phyloP scores from a whole-genome alignment of 2,888 invertebrate species.

The Acronicta alni region DNA sequence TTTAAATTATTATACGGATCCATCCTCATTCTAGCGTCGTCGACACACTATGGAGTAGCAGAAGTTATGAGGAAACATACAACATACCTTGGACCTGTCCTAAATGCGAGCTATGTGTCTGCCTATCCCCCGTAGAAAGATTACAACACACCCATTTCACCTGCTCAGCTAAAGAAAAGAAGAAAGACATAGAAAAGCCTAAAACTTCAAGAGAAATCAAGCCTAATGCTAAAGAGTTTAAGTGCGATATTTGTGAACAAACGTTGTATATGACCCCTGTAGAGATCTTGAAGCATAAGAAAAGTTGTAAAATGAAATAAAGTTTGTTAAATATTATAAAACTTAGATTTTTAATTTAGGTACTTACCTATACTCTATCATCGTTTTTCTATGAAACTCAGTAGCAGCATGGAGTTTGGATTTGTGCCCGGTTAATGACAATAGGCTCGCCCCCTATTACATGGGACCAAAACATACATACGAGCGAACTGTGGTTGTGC shows the following conservation, averaged over 20 bases:
- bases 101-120: slow-evolving; percentile 90
- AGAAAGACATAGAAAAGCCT: slow-evolving; percentile 69
- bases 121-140: slow-evolving; percentile 91
- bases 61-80: slow-evolving; percentile 89
- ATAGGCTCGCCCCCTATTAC: too few relatives aligned
- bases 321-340: slow-evolving; percentile 15
- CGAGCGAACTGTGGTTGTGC: too few relatives aligned
- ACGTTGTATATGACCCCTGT: slow-evolving; percentile 93
- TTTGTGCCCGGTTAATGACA: too few relatives aligned
- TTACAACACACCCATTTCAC: slow-evolving; percentile 92
- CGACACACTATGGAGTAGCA: slow-evolving; percentile 92
- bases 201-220: slow-evolving; percentile 69
- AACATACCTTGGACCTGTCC: slow-evolving; percentile 93
- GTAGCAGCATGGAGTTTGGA: too few relatives aligned
- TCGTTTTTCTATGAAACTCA: too few relatives aligned
- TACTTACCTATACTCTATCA: too few relatives aligned
- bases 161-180: slow-evolving; percentile 73
- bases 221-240: slow-evolving; percentile 91
- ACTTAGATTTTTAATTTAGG: slow-evolving; percentile 4
- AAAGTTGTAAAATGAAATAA: slow-evolving; percentile 86
- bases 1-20: too few relatives aligned
- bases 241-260: slow-evolving; percentile 92
- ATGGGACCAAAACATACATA: too few relatives aligned
- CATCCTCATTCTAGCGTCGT: slow-evolving; percentile 84
- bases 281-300: slow-evolving; percentile 96